phyloP scores from a whole-genome alignment of 2,113 vertebrate genomes.

The Tetrax tetrax region DNA sequence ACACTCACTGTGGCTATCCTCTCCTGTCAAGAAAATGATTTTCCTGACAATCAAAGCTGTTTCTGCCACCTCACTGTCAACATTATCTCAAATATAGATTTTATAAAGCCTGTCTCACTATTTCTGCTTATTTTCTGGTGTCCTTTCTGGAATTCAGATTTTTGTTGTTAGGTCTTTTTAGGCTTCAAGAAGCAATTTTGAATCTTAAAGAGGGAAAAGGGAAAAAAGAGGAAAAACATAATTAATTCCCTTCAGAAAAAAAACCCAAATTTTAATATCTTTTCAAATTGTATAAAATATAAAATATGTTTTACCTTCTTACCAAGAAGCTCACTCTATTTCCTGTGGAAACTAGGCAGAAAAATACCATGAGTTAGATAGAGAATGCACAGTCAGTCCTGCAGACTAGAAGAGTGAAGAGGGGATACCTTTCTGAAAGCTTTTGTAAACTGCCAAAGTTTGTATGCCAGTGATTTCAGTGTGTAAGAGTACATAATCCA shows the following conservation, averaged over 20 bases:
- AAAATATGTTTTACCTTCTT: neutral
- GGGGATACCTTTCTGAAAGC: neutral
- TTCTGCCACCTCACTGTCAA: neutral
- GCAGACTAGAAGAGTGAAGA: neutral
- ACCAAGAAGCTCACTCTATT: neutral
- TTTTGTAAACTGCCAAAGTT: neutral
- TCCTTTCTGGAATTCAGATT: neutral
- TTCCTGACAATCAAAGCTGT: slow-evolving; percentile 13
- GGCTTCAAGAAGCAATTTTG: neutral
- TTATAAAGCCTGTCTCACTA: neutral
- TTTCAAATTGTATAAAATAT: neutral
- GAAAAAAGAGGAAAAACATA: neutral
- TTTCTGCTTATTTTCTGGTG: neutral
- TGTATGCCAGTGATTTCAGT: neutral
- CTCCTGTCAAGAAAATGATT: slow-evolving; percentile 28
- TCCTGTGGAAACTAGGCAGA: neutral
- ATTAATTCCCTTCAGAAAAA: neutral
- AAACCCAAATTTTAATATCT: neutral
- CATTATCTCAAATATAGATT: neutral
- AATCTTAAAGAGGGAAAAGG: neutral
- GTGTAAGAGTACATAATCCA: neutral
- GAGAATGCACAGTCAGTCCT: neutral
- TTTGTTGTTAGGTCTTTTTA: neutral
- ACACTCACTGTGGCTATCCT: neutral
- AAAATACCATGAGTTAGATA: neutral